Evolutionary conservation across 2,888 invertebrate genomes (phyloP).

Genomic region (Andrena minutula): DNA sequence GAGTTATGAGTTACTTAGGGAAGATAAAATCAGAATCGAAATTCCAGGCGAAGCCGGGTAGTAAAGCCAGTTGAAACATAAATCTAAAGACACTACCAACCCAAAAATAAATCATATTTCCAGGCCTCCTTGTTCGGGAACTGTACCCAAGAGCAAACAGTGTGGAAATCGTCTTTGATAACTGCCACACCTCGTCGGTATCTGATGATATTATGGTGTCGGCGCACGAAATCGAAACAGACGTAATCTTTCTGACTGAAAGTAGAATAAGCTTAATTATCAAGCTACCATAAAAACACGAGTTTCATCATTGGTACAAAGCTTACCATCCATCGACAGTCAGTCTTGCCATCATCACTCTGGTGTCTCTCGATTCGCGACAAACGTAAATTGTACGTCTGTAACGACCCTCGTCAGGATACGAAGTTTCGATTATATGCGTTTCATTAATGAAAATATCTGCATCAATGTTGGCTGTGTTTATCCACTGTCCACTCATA

Average conservation of each 20-base stretch:
- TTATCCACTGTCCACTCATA: constrained; percentile 98
- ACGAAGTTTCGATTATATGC: constrained; percentile 97
- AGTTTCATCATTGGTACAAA: neutral
- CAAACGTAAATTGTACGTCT: constrained; percentile 97
- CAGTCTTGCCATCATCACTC: constrained; percentile 98
- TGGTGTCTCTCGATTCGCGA: constrained; percentile 94
- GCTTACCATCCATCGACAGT: constrained; percentile 96
- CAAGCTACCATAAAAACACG: constrained; percentile 18
- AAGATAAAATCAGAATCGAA: too few species aligned
- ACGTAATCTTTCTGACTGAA: constrained; percentile 97
- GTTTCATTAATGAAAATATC: constrained; percentile 97
- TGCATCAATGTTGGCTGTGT: constrained; percentile 98
- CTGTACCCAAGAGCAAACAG: constrained; percentile 97
- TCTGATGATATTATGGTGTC: constrained; percentile 98
- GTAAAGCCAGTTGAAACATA: neutral
- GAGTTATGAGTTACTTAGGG: too few species aligned
- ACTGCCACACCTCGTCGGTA: constrained; percentile 95
- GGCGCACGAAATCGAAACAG: constrained; percentile 98
- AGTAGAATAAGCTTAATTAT: constrained; percentile 58
- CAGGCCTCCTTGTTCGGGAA: constrained; percentile 94
- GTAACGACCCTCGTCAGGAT: constrained; percentile 96
- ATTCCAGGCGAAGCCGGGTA: too few species aligned
- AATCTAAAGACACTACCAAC: constrained; percentile 77
- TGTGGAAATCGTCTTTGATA: constrained; percentile 95
- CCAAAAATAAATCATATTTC: constrained; percentile 94